Percentiles rank a stretch among this genome's conserved stretches.
Evolutionary conservation across 2,113 vertebrate genomes (phyloP).

Genomic region (Ahaetulla prasina): DNA sequence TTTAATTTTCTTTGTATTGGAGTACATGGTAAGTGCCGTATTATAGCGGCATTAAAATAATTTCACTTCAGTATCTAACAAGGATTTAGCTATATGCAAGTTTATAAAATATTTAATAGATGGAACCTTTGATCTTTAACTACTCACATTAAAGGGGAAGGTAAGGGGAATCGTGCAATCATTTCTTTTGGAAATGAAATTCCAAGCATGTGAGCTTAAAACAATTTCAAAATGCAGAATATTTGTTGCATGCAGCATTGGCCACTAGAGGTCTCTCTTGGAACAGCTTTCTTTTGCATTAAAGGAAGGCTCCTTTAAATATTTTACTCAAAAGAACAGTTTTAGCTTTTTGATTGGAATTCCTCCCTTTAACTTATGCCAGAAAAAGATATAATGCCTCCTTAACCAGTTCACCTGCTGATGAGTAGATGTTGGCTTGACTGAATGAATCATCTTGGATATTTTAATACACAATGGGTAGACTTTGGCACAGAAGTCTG

Average conservation of each 20-base stretch:
- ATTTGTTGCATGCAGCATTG: conserved; percentile 31
- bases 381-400: conserved; percentile 71
- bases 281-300: conserved; percentile 75
- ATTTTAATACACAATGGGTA: conserved; percentile 70
- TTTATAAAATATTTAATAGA: accelerated
- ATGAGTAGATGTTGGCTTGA: conserved; percentile 72
- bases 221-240: conserved; percentile 29
- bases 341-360: conserved; percentile 72
- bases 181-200: conserved; percentile 7
- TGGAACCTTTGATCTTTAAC: not conserved
- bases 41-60: not conserved
- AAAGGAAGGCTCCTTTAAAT: conserved; percentile 51
- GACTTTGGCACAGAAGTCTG: conserved; percentile 66
- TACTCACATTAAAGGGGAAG: not conserved
- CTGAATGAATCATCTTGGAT: conserved; percentile 74
- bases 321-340: conserved; percentile 76
- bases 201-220: not conserved
- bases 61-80: not conserved
- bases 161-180: not conserved
- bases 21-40: accelerated
- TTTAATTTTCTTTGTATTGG: not conserved
- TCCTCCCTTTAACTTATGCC: conserved; percentile 68
- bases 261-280: conserved; percentile 96
- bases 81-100: not conserved
- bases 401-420: conserved; percentile 72